These are phyloP conservation scores for Caenorhabditis briggsae DNA, from an alignment of 1,140 invertebrate genomes.

Conservation along the genomic window DNA sequence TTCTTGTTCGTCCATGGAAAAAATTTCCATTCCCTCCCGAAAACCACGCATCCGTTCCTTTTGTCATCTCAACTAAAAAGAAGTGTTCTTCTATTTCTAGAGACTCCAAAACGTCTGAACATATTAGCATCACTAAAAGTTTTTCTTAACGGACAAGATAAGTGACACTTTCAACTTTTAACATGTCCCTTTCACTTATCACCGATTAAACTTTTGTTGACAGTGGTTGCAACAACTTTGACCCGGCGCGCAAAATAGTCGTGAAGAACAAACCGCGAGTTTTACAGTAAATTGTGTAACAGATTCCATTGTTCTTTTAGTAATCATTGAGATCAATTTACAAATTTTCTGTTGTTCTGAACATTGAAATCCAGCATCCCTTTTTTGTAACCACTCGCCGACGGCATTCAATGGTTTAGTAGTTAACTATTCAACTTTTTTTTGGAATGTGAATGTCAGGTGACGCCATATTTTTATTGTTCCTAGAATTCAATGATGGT, in stretches of 20 bases:
- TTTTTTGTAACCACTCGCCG: not conserved
- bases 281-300: no score
- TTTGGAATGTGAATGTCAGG: not conserved
- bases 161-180: not conserved
- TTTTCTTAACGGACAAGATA: not conserved
- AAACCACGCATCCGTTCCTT: no score
- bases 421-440: conserved; percentile 3
- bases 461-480: not conserved
- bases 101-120: not conserved
- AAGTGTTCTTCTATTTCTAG: not conserved
- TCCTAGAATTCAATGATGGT: not conserved
- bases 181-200: conserved; percentile 36
- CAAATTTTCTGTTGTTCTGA: not conserved
- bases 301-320: no score
- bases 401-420: not conserved
- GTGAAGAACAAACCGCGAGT: no score
- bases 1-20: not conserved
- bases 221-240: not conserved
- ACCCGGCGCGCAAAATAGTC: no score
- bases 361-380: not conserved
- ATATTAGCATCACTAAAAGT: not conserved
- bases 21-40: not conserved
- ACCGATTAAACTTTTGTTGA: not conserved
- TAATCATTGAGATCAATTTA: no score
- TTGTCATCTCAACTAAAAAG: not conserved